Evolutionary conservation across 2,797 vertebrate species (phyloP).

Genomic region (Scomberomorus guttatus): DNA sequence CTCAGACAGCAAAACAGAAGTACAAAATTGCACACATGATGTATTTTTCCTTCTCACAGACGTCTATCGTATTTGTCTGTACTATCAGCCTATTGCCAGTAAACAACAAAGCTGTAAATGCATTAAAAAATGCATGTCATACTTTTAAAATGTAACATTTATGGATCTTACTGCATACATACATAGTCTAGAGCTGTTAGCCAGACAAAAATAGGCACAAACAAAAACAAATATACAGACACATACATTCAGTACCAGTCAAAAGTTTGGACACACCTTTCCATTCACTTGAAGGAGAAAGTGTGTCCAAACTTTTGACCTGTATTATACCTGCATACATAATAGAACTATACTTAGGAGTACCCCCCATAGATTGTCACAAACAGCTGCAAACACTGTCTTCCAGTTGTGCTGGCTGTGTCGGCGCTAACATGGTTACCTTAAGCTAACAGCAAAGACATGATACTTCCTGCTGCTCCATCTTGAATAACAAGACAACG

Average conservation of each 20-base stretch:
- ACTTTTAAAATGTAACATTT: neutral
- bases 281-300: no score
- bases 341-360: neutral
- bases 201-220: no score
- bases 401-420: neutral
- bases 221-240: no score
- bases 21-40: neutral
- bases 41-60: neutral
- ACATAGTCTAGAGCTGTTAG: no score
- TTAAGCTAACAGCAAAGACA: neutral
- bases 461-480: constrained; percentile 2
- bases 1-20: neutral
- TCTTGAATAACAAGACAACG: constrained; percentile 11
- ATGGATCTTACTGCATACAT: no score
- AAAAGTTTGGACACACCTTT: no score
- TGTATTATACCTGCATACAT: no score
- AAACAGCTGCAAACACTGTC: neutral
- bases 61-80: neutral
- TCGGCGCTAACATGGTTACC: neutral
- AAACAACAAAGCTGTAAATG: neutral
- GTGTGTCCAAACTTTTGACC: no score
- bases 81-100: neutral
- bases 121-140: neutral
- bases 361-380: neutral
- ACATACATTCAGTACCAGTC: no score